phyloP scores from a whole-genome alignment of 2,113 vertebrate genomes.

The Thamnaconus septentrionalis region DNA sequence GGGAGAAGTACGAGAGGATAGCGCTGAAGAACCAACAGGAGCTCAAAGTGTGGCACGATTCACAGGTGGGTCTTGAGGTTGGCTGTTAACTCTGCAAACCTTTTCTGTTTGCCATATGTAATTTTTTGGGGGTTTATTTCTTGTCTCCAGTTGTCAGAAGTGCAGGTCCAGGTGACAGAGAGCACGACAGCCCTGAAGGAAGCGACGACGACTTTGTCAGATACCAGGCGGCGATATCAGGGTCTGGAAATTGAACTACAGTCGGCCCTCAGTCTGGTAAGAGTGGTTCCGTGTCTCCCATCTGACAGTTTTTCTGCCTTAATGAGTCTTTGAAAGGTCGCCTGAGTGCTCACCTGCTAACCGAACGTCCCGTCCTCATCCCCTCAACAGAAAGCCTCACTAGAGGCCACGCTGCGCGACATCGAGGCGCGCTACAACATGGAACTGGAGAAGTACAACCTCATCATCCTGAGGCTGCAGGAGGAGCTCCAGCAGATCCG shows the following conservation, averaged over 20 bases:
- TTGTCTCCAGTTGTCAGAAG: slow-evolving; percentile 75
- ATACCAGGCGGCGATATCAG: slow-evolving; percentile 77
- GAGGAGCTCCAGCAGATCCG: slow-evolving; percentile 78
- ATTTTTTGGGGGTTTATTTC: not conserved
- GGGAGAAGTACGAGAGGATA: slow-evolving; percentile 83
- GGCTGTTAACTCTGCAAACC: not conserved
- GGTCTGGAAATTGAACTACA: slow-evolving; percentile 86
- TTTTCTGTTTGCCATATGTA: not conserved
- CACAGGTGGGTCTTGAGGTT: slow-evolving; percentile 69
- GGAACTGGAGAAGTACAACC: slow-evolving; percentile 81
- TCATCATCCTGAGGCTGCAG: slow-evolving; percentile 77
- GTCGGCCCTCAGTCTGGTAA: slow-evolving; percentile 82
- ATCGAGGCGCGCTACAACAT: slow-evolving; percentile 68
- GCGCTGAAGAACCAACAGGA: slow-evolving; percentile 84
- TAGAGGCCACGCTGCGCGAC: slow-evolving; percentile 81
- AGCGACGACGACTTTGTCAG: slow-evolving; percentile 71
- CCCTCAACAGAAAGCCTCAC: slow-evolving; percentile 76
- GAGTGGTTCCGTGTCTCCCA: not conserved
- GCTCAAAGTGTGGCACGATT: slow-evolving; percentile 81
- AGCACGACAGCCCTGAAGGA: slow-evolving; percentile 80
- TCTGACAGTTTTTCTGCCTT: too few relatives aligned
- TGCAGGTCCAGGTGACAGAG: slow-evolving; percentile 73
- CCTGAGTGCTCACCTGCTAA: too few relatives aligned
- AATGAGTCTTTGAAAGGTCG: too few relatives aligned
- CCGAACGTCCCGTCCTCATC: not conserved